Evolutionary conservation across 2,797 vertebrate species (phyloP), one percentile per base, ranked within the genome.

Genomic region (Chiropotes sagulatus): DNA sequence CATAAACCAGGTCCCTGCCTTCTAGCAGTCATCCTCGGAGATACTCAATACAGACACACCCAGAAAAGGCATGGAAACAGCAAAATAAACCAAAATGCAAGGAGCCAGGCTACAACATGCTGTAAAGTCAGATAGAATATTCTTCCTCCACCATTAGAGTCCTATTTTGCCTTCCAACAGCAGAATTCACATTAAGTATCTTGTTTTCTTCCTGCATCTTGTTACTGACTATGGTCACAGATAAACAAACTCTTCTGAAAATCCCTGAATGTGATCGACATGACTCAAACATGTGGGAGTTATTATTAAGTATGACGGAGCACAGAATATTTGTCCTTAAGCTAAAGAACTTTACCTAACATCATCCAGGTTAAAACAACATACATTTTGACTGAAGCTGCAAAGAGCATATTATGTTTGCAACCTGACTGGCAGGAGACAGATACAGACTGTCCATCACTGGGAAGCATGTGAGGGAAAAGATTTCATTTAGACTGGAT

Each of bases 281-380:
- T 76, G 83, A 76, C 46, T 85, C 11, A 52, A 88, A 41, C 58
- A 86, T 58, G 41, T 57, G 96, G 46, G 36, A 82, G 19, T 93
- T 87, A 89, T 87, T 97, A 91, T 61, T 93, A 79, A 90, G 70
- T 87, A 15, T 83, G 79, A 96, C 22, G 80, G 73, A 94, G 26
- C 41, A 84, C 54, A 92, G 79, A 86, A 75, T 93, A 95, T 93
- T 95, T 64, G 85, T 83, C 67, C 79, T 89, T 91, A 80, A 96
- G 79, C 52, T 91, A 91, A 95, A 97, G 44, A 70, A 88, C 61
- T 78, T 82, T 67, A 95, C 70, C 12, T 44, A 96, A 90, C 75
- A 83, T 85, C 72, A 94, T 84, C 54, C 73, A 97, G 82, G 86
- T 97, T 97, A 89, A 96, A 93, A 94, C 46, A 97, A 79, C 79